These are phyloP conservation scores for Geopemphigus sp. DNA, from an alignment of 1,140 invertebrate species.

Conservation along the genomic window DNA sequence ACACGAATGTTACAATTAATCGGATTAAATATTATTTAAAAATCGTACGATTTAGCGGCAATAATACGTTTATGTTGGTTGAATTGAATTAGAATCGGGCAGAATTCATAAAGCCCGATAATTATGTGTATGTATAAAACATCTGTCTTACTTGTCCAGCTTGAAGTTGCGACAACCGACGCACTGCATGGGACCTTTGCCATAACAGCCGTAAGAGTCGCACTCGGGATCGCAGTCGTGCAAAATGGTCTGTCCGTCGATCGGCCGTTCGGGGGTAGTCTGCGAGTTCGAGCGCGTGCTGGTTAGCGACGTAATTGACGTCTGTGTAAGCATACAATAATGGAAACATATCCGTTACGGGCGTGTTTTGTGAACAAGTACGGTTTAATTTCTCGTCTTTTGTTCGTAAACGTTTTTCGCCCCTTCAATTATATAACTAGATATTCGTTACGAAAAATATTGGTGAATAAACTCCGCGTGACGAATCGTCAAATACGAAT, in stretches of 20 bases:
- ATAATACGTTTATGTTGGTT: too few relatives aligned
- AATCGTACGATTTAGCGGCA: too few relatives aligned
- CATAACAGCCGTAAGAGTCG: constrained; percentile 77
- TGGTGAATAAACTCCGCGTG: not conserved
- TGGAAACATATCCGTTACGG: not conserved
- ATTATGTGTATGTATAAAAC: too few relatives aligned
- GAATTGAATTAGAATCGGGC: too few relatives aligned
- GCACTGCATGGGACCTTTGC: constrained; percentile 75
- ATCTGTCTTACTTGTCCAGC: constrained; percentile 68
- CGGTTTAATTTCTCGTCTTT: not conserved
- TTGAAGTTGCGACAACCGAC: constrained; percentile 75
- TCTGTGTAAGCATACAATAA: constrained; percentile 12
- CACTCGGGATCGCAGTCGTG: constrained; percentile 80
- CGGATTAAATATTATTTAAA: too few relatives aligned
- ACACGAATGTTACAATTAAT: too few relatives aligned
- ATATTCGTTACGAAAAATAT: not conserved
- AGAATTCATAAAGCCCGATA: too few relatives aligned
- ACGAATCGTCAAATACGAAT: constrained; percentile 1
- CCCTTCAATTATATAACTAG: too few relatives aligned
- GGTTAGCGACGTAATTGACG: constrained; percentile 32
- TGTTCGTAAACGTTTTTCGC: too few relatives aligned
- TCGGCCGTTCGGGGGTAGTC: constrained; percentile 53
- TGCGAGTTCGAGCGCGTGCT: constrained; percentile 55
- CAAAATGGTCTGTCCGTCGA: constrained; percentile 61
- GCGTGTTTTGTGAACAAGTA: too few relatives aligned